Evolutionary conservation across 1,140 invertebrate species (phyloP).

Genomic region (Armadillidium nasatum): DNA sequence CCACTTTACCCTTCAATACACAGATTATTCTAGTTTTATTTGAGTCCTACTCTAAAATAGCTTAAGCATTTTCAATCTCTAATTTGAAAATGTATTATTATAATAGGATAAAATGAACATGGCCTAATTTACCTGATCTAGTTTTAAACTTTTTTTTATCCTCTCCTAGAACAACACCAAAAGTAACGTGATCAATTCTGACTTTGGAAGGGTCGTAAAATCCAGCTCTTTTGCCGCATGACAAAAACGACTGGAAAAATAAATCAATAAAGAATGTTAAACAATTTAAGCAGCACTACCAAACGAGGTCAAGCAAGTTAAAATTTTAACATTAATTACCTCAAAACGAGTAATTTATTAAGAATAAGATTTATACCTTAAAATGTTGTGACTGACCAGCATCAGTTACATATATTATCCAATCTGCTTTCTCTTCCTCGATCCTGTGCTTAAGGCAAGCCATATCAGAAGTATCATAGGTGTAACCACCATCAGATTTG

Average conservation of each 20-base stretch:
- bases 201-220: slow-evolving; percentile 62
- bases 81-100: not conserved
- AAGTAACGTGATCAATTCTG: slow-evolving; percentile 83
- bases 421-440: slow-evolving; percentile 79
- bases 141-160: slow-evolving; percentile 99
- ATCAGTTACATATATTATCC: slow-evolving; percentile 95
- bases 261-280: not conserved
- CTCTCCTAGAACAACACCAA: slow-evolving; percentile 96
- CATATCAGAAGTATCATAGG: slow-evolving; percentile 98
- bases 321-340: not conserved
- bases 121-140: slow-evolving; percentile 74
- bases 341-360: not conserved
- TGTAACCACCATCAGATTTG: slow-evolving; percentile 97
- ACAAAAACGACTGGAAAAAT: slow-evolving; percentile 53
- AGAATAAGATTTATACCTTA: slow-evolving; percentile 55
- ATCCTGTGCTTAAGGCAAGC: slow-evolving; percentile 84
- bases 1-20: too few species aligned
- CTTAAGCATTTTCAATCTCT: too few species aligned
- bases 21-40: too few species aligned
- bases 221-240: slow-evolving; percentile 65
- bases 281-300: not conserved
- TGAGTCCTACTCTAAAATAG: too few species aligned
- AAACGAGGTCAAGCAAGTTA: not conserved
- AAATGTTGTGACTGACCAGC: slow-evolving; percentile 80
- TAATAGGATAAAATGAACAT: too few species aligned